Evolutionary conservation across 2,888 invertebrate genomes (phyloP), one percentile per base, ranked within the genome.

Genomic region (Andrena haemorrhoa): DNA sequence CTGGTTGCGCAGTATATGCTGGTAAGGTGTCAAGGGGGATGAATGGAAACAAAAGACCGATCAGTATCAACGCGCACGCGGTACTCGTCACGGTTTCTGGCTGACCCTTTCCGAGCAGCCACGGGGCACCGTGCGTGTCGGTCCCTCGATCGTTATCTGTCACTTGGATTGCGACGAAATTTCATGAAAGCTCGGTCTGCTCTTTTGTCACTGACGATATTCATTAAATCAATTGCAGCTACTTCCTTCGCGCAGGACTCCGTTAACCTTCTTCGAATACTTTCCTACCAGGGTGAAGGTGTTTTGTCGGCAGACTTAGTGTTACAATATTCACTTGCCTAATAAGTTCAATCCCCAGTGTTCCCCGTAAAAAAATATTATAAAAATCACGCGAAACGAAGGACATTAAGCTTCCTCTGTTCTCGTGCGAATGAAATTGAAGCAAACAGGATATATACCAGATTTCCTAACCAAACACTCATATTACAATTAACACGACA

Each of bases 21-120:
- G 82, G 86, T 79, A 85, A 91, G 90, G 91, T 90, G 91, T 86
- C 87, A 91, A 89, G 89, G 89, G 91, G 92, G 91, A 91, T 92
- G 90, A 92, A 92, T 89, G 92, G 89, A 92, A 92, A 92, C 92
- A 91, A 92, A 92, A 91, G 91, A 90, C 84, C 88, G 92, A 92
- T 92, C 84, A 82, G 87, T 92, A 92, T 92, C 90, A 83, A 70
- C 82, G 85, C 79, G 82, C 86, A 82, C 89, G 86, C 84, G 79
- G 79, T 86, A 70, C 81, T 82, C 88, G 90, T 90, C 90, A 89
- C 88, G 89, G 85, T 86, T 82, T 84, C 87, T 87, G 88, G 85
- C 79, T 78, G 85, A 85, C 79, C 84, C 86, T 80, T 85, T 85
- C 58, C 82, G 65, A 65, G 49, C 76, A 63, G 47, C 88, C 81